Percentiles rank a stretch among this genome's conserved stretches.
These are phyloP conservation scores for Podarcis siculus DNA, from an alignment of 2,797 vertebrate species.

Conservation along the genomic window DNA sequence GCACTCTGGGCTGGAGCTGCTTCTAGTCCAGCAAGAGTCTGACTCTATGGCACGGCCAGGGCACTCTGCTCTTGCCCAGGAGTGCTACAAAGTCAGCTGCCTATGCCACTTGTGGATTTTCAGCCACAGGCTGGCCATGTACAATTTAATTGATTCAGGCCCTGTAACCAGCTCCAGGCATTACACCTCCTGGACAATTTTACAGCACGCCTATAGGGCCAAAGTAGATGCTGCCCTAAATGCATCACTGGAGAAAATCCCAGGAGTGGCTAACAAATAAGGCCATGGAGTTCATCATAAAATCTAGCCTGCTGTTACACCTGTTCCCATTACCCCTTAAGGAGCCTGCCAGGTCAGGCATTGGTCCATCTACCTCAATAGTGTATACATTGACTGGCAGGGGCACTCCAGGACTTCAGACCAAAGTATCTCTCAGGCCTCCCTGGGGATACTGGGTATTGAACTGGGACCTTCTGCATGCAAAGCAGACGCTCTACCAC, in stretches of 20 bases:
- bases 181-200: not conserved
- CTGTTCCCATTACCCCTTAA: too few relatives aligned
- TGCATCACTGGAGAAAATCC: not conserved
- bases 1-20: not conserved
- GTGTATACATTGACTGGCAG: too few relatives aligned
- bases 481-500: too few relatives aligned
- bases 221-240: not conserved
- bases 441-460: too few relatives aligned
- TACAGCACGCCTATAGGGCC: not conserved
- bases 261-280: not conserved
- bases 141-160: not conserved
- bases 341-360: too few relatives aligned
- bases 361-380: too few relatives aligned
- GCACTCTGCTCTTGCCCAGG: not conserved
- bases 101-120: not conserved
- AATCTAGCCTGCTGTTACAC: not conserved
- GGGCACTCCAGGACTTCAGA: too few relatives aligned
- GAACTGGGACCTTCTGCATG: too few relatives aligned
- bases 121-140: not conserved
- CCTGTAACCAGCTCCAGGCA: not conserved
- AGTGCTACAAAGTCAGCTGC: not conserved
- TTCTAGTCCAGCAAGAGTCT: not conserved
- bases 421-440: too few relatives aligned
- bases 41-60: not conserved
- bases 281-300: not conserved